These are phyloP conservation scores for Brachyhypopomus occidentalis DNA, from an alignment of 2,113 vertebrate species.

Conservation along the genomic window DNA sequence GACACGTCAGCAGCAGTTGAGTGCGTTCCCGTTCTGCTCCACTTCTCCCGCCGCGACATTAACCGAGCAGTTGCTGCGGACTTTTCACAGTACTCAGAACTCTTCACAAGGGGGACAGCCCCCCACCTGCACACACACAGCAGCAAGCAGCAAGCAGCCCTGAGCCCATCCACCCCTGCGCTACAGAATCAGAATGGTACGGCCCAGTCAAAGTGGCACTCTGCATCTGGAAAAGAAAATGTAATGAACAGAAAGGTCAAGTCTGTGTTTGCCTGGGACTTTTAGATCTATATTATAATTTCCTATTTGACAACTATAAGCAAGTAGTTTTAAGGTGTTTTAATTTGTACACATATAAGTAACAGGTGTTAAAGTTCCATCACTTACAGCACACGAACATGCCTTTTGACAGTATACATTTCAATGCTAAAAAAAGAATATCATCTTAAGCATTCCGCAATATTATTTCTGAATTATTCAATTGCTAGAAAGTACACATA, in stretches of 20 bases:
- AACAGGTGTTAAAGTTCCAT: too few relatives aligned
- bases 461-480: background rate
- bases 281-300: too few relatives aligned
- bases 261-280: too few relatives aligned
- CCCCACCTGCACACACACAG: background rate
- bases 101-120: background rate
- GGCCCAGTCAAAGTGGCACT: too few relatives aligned
- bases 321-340: too few relatives aligned
- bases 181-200: too few relatives aligned
- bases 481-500: background rate
- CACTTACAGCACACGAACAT: too few relatives aligned
- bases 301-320: too few relatives aligned
- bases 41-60: background rate
- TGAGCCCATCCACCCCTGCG: background rate
- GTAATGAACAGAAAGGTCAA: too few relatives aligned
- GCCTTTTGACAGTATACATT: too few relatives aligned
- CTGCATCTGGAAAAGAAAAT: too few relatives aligned
- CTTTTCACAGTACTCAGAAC: constrained; percentile 8
- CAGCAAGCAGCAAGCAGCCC: background rate
- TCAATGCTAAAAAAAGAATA: background rate
- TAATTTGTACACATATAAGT: too few relatives aligned
- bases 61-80: background rate
- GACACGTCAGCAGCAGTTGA: background rate
- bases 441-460: background rate
- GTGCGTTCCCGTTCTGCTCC: background rate